A percentile compares a stretch with the other conserved stretches of the same genome.
Conservation (phyloP, 53 echinoderm and acorn worm species). For the Glandiceps talaboti region DNA sequence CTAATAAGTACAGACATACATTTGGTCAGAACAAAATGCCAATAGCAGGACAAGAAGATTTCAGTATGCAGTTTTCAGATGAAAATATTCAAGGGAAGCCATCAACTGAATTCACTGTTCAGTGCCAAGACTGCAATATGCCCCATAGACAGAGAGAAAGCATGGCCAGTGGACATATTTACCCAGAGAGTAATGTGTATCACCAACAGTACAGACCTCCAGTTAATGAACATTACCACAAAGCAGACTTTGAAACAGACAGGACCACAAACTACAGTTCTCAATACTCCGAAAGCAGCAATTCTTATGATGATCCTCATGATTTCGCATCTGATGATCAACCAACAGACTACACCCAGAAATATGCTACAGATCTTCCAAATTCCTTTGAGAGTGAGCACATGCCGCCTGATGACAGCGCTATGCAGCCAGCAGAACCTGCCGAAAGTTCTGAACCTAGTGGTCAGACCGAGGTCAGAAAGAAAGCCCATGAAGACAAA, state of each 20-base stretch:
- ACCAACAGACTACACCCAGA: conserved; percentile 78
- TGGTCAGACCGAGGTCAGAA: not conserved
- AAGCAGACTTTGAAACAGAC: not conserved
- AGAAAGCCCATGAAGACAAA: conserved; percentile 36
- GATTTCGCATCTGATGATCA: conserved; percentile 41
- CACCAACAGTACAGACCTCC: not conserved
- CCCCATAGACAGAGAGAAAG: conserved; percentile 74
- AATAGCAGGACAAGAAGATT: not conserved
- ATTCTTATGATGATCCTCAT: not conserved
- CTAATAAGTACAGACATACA: not conserved
- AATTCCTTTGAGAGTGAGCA: conserved; percentile 10
- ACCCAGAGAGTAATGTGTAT: not conserved
- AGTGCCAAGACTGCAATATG: conserved; percentile 67
- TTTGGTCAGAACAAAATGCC: not conserved
- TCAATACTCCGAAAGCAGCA: not conserved
- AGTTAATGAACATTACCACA: not conserved
- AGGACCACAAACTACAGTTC: not conserved
- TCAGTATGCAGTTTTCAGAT: not conserved
- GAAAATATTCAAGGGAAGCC: not conserved
- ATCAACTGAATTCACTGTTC: conserved; percentile 11
- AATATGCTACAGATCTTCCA: conserved; percentile 78
- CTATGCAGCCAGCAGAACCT: not conserved
- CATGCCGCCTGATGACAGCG: not conserved
- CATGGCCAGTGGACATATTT: conserved; percentile 32
- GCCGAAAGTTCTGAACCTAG: not conserved